Percentiles rank a stretch among this genome's conserved stretches.
phyloP scores from a whole-genome alignment of 2,113 vertebrate genomes.

The Syngnathus floridae region DNA sequence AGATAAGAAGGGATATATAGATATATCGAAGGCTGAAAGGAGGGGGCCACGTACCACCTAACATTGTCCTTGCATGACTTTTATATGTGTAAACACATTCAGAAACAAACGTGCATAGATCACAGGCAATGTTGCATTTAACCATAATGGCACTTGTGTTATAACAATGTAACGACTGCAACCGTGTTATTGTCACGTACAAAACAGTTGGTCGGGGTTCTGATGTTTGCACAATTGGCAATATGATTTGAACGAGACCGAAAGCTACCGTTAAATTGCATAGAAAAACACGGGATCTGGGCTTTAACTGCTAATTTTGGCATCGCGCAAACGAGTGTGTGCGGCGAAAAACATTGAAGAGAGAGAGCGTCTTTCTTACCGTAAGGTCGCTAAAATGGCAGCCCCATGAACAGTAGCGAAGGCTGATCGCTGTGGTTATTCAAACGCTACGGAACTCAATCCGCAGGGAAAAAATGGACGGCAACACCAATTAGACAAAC shows the following conservation, averaged over 20 bases:
- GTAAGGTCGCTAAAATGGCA: conserved; percentile 78
- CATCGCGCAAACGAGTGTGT: not conserved
- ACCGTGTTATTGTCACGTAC: too few species aligned
- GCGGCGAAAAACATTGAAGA: not conserved
- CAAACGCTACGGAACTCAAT: not conserved
- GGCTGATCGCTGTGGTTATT: not conserved
- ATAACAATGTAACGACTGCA: too few species aligned
- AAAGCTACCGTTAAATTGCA: not conserved
- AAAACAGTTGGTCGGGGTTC: too few species aligned
- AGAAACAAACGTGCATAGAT: not conserved
- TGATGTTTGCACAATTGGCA: conserved; percentile 6
- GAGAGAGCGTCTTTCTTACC: conserved; percentile 64
- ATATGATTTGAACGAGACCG: not conserved
- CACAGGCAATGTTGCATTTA: not conserved
- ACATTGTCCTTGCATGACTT: not conserved
- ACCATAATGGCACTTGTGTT: not conserved
- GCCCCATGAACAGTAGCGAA: conserved; percentile 32
- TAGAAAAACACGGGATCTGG: not conserved
- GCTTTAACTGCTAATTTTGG: not conserved
- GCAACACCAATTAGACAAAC: not conserved
- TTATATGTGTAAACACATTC: not conserved
- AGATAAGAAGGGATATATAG: too few species aligned
- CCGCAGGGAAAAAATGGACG: not conserved
- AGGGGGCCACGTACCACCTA: not conserved
- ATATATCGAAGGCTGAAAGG: not conserved